Evolutionary conservation across 1,140 invertebrate genomes (phyloP).

Genomic region (Cardiocondyla obscurior): DNA sequence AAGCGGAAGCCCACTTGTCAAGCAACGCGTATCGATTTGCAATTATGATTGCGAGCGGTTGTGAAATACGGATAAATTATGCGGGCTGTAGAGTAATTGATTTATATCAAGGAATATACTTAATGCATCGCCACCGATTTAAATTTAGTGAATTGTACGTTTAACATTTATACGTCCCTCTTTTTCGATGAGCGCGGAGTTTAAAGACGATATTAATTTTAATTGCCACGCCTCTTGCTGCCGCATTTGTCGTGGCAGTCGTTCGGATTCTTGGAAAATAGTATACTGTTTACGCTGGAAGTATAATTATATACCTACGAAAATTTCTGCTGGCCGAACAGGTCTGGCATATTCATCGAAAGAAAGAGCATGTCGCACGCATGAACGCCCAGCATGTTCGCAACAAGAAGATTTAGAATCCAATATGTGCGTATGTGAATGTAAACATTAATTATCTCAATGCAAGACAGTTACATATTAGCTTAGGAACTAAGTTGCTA

Average conservation of each 20-base stretch:
- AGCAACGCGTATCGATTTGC: conserved; percentile 36
- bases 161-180: not conserved
- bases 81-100: not conserved
- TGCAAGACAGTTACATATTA: conserved; percentile 63
- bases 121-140: conserved; percentile 12
- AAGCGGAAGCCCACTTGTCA: conserved; percentile 76
- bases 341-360: conserved; percentile 47
- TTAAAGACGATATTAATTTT: conserved; percentile 43
- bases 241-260: conserved; percentile 34
- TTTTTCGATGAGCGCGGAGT: not conserved
- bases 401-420: conserved; percentile 41
- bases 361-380: conserved; percentile 45
- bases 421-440: conserved; percentile 39
- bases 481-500: conserved; percentile 63
- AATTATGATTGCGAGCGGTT: conserved; percentile 41
- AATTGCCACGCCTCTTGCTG: conserved; percentile 26
- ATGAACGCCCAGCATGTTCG: conserved; percentile 50
- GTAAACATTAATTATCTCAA: conserved; percentile 60
- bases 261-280: conserved; percentile 40
- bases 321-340: conserved; percentile 30
- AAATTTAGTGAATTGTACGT: conserved; percentile 26
- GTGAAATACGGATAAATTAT: conserved; percentile 3
- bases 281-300: not conserved
- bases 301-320: conserved; percentile 37
- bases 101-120: not conserved